Evolutionary conservation across 2,797 vertebrate species (phyloP).

Genomic region (Artibeus lituratus): DNA sequence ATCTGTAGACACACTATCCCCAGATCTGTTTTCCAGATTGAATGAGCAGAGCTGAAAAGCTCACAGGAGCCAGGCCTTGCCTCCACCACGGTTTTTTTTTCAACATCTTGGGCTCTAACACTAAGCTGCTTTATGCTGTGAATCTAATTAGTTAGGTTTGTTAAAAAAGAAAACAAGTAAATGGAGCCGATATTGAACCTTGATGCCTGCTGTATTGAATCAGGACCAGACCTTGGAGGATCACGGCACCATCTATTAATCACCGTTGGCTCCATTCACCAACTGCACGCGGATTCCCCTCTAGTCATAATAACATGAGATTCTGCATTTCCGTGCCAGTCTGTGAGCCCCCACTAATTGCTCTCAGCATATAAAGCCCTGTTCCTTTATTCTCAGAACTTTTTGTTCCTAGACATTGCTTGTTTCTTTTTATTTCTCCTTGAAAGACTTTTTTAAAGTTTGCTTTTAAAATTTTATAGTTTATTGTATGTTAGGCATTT

Average conservation of each 20-base stretch:
- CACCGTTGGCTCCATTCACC: constrained; percentile 50
- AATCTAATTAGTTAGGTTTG: constrained; percentile 73
- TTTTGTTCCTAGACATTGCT: background rate
- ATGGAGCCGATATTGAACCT: constrained; percentile 64
- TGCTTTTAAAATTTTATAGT: background rate
- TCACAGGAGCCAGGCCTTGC: background rate
- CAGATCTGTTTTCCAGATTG: constrained; percentile 25
- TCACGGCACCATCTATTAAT: constrained; percentile 66
- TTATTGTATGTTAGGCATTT: background rate
- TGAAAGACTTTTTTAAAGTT: constrained; percentile 9
- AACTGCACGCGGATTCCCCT: constrained; percentile 54
- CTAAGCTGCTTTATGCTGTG: constrained; percentile 48
- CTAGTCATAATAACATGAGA: constrained; percentile 65
- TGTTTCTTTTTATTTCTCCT: background rate
- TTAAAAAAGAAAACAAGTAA: constrained; percentile 63
- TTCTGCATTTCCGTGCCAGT: constrained; percentile 58
- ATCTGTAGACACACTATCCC: background rate
- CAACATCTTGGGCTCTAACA: constrained; percentile 20
- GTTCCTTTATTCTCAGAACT: constrained; percentile 52
- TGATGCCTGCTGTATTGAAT: constrained; percentile 33
- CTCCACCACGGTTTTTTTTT: background rate
- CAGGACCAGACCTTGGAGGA: constrained; percentile 66
- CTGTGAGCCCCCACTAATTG: constrained; percentile 72
- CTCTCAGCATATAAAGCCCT: constrained; percentile 58
- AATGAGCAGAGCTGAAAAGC: background rate